Percentiles rank a stretch among this genome's conserved stretches.
Conservation (phyloP, 2,113 vertebrate genomes). For the Proteles cristata region DNA sequence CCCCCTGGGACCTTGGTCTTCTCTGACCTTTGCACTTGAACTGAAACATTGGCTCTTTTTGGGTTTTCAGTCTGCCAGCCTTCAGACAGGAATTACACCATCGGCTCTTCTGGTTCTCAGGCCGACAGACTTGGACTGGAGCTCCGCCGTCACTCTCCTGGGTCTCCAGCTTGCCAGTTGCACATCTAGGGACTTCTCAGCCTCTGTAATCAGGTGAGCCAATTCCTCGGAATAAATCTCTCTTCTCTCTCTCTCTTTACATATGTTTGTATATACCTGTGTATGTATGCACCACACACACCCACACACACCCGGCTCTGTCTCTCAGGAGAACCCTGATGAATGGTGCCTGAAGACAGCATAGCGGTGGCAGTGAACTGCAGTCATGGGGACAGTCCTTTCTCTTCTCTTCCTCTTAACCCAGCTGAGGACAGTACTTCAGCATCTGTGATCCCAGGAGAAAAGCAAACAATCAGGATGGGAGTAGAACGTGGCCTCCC, state of each 20-base stretch:
- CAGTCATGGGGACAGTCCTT: background rate
- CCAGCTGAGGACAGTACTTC: background rate
- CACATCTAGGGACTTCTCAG: background rate
- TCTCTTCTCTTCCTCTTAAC: background rate
- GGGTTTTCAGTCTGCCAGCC: background rate
- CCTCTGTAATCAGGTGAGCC: background rate
- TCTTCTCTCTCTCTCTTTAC: background rate
- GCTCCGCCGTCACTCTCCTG: background rate
- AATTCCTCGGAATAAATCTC: too few species aligned
- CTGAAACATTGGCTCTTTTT: background rate
- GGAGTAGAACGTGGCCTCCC: background rate
- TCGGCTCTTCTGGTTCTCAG: background rate
- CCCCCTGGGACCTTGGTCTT: background rate
- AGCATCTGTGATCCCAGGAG: background rate
- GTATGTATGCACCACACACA: background rate
- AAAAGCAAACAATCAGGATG: background rate
- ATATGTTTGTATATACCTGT: background rate
- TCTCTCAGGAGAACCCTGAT: background rate
- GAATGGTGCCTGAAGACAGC: background rate
- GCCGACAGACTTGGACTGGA: background rate
- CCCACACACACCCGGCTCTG: background rate
- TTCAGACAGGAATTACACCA: background rate
- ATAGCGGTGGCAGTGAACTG: background rate
- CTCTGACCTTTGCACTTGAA: background rate
- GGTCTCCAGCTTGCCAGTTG: background rate